phyloP scores from a whole-genome alignment of 1,140 invertebrate genomes.

The Luehdorfia chinensis region DNA sequence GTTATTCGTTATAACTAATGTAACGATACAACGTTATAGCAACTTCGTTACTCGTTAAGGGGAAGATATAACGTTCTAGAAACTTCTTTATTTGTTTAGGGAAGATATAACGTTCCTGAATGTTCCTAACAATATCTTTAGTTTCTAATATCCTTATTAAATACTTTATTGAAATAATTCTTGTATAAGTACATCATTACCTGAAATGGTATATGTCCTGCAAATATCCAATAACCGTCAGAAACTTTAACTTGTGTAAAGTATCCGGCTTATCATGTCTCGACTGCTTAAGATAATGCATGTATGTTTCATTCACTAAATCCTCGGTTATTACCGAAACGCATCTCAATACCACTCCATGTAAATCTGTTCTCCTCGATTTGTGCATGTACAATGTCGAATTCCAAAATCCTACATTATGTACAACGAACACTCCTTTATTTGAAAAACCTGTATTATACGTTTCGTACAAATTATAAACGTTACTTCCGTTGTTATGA shows the following conservation, averaged over 20 bases:
- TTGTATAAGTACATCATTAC: too few species aligned
- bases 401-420: conserved; percentile 36
- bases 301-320: conserved; percentile 6
- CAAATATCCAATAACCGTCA: conserved; percentile 14
- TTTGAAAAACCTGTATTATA: conserved; percentile 46
- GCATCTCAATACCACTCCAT: conserved; percentile 8
- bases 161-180: too few species aligned
- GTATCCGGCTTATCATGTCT: conserved; percentile 15
- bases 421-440: conserved; percentile 34
- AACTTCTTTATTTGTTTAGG: too few species aligned
- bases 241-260: conserved; percentile 21
- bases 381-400: conserved; percentile 24
- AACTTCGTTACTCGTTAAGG: too few species aligned
- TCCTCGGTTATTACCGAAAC: conserved; percentile 16
- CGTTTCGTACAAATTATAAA: conserved; percentile 37
- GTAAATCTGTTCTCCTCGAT: conserved; percentile 11
- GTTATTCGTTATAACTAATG: too few species aligned
- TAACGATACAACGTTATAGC: too few species aligned
- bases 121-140: too few species aligned
- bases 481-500: conserved; percentile 15
- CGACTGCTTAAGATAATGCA: conserved; percentile 16
- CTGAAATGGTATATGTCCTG: conserved; percentile 19
- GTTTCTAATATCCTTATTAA: too few species aligned
- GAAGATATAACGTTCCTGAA: too few species aligned
- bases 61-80: too few species aligned